phyloP scores from a whole-genome alignment of 64 coral and sea anemone genomes.

The Pachyseris speciosa region DNA sequence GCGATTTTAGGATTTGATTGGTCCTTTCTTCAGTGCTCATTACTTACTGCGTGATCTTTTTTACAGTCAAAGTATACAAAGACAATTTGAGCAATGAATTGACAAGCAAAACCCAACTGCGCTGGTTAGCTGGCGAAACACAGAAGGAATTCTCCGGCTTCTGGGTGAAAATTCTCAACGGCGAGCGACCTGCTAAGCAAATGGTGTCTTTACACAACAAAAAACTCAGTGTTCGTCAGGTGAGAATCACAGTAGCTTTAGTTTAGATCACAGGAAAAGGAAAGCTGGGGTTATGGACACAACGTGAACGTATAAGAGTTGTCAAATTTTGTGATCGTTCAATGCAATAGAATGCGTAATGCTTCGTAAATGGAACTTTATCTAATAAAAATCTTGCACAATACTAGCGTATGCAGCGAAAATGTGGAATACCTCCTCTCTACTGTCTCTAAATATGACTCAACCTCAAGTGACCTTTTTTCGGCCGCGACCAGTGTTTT shows the following conservation, averaged over 20 bases:
- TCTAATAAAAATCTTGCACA: too few species aligned
- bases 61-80: slow-evolving; percentile 71
- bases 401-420: too few species aligned
- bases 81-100: slow-evolving; percentile 40
- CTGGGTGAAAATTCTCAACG: slow-evolving; percentile 89
- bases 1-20: neutral
- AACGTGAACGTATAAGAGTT: too few species aligned
- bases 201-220: slow-evolving; percentile 69
- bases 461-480: too few species aligned
- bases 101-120: slow-evolving; percentile 32
- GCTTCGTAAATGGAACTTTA: too few species aligned
- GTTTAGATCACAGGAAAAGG: neutral
- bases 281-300: too few species aligned
- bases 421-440: too few species aligned
- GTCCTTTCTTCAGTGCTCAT: neutral
- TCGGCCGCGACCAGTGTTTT: too few species aligned
- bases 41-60: neutral
- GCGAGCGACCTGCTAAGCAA: slow-evolving; percentile 68
- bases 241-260: neutral
- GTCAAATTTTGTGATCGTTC: too few species aligned
- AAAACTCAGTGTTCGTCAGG: slow-evolving; percentile 72
- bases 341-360: too few species aligned
- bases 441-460: too few species aligned
- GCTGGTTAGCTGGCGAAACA: slow-evolving; percentile 72
- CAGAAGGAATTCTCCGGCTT: slow-evolving; percentile 73